These are phyloP conservation scores for Netelia fuscicornis DNA, from an alignment of 2,888 invertebrate genomes.

Conservation along the genomic window DNA sequence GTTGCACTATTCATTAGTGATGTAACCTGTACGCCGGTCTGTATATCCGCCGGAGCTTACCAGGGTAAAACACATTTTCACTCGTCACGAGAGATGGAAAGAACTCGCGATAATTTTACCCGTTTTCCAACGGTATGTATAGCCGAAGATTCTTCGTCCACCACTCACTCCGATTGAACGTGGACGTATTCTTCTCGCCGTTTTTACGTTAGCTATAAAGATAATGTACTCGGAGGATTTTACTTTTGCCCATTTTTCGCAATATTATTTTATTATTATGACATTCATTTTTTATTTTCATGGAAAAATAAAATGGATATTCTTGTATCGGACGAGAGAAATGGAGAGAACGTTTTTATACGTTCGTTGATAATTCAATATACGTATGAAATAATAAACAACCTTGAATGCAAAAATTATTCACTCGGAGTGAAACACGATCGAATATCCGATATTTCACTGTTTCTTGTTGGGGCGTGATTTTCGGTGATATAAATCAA, in stretches of 20 bases:
- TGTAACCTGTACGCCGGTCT: slow-evolving; percentile 74
- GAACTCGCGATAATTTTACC: slow-evolving; percentile 18
- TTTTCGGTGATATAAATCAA: slow-evolving; percentile 1
- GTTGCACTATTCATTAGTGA: slow-evolving; percentile 77
- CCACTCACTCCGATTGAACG: slow-evolving; percentile 77
- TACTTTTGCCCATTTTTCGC: slow-evolving; percentile 14
- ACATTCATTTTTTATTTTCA: neutral
- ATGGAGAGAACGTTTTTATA: neutral
- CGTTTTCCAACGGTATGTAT: neutral
- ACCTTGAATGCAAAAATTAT: too few species aligned
- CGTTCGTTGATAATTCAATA: neutral
- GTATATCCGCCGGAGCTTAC: slow-evolving; percentile 65
- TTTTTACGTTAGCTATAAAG: slow-evolving; percentile 19
- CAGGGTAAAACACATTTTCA: neutral
- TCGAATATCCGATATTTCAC: too few species aligned
- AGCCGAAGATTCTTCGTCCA: slow-evolving; percentile 7
- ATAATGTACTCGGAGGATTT: slow-evolving; percentile 21
- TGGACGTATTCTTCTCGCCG: slow-evolving; percentile 67
- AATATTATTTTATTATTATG: neutral
- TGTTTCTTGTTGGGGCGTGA: too few species aligned
- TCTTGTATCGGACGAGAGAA: neutral
- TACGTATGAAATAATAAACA: too few species aligned
- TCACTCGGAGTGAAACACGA: too few species aligned
- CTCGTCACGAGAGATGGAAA: slow-evolving; percentile 3
- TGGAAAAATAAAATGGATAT: neutral